Conservation (phyloP, 92 coral and sea anemone genomes). For the Palythoa grandis region DNA sequence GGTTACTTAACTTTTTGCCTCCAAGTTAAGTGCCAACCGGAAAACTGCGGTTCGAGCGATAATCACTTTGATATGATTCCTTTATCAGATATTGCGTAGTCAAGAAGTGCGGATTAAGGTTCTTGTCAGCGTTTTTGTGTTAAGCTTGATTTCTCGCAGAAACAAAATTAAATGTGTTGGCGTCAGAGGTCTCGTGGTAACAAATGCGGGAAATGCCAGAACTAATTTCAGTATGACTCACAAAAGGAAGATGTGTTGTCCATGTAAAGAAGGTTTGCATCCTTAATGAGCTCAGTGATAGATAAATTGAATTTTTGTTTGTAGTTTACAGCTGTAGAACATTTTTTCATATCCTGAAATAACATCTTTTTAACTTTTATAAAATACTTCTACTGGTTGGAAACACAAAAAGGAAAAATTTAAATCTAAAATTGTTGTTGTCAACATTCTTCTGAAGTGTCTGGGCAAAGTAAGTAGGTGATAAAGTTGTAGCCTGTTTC, state of each 20-base stretch:
- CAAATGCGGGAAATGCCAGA: neutral
- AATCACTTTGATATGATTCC: slow-evolving; percentile 17
- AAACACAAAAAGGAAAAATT: too few species aligned
- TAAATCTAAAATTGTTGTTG: too few species aligned
- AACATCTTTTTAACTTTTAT: neutral
- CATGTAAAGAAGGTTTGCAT: slow-evolving; percentile 22
- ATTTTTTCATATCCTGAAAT: neutral
- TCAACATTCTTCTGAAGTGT: too few species aligned
- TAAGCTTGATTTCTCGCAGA: neutral
- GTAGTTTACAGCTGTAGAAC: neutral
- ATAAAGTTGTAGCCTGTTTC: too few species aligned
- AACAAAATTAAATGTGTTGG: neutral
- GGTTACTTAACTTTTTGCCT: neutral
- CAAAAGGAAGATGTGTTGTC: slow-evolving; percentile 1
- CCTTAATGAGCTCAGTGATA: slow-evolving; percentile 4
- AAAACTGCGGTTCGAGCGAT: slow-evolving; percentile 21
- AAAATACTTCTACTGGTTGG: too few species aligned
- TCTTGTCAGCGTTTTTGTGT: neutral
- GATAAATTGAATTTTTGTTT: slow-evolving; percentile 12
- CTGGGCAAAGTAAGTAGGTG: too few species aligned
- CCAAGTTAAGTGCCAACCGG: slow-evolving; percentile 29
- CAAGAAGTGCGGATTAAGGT: slow-evolving; percentile 12
- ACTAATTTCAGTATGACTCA: neutral
- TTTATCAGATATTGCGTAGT: slow-evolving; percentile 8
- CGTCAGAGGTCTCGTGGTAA: neutral